Percentiles rank a stretch among this genome's conserved stretches.
Evolutionary conservation across 2,113 vertebrate genomes (phyloP).

Genomic region (Poecile atricapillus): DNA sequence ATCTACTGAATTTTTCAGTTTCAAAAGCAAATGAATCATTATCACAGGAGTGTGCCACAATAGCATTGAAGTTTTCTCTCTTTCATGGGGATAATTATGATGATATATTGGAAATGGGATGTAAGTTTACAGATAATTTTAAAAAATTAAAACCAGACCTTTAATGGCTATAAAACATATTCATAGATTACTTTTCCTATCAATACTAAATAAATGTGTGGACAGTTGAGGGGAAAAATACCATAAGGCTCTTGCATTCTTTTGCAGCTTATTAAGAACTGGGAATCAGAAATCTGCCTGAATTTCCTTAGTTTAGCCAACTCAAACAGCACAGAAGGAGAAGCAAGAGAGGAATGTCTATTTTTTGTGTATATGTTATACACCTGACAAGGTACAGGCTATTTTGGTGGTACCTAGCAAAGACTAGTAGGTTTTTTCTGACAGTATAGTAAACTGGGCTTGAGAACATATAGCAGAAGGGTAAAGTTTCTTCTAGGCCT

Average conservation of each 20-base stretch:
- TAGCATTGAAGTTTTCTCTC: not conserved
- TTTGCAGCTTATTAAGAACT: not conserved
- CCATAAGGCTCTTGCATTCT: rapidly evolving
- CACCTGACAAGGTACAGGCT: not conserved
- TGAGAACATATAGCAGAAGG: not conserved
- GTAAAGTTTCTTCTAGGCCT: not conserved
- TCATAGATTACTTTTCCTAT: not conserved
- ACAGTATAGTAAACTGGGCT: not conserved
- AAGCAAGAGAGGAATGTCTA: rapidly evolving
- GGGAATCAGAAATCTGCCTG: not conserved
- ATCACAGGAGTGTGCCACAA: not conserved
- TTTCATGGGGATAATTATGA: not conserved
- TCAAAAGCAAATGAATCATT: not conserved
- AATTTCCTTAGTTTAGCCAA: not conserved
- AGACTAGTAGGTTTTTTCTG: not conserved
- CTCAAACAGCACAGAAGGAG: not conserved
- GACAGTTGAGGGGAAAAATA: not conserved
- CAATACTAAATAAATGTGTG: not conserved
- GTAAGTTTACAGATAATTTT: not conserved
- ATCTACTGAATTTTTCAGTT: not conserved
- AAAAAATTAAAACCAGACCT: not conserved
- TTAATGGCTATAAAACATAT: not conserved
- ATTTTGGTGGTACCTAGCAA: not conserved
- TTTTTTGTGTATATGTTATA: not conserved
- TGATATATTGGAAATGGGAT: not conserved